Evolutionary conservation across 1,140 invertebrate species (phyloP).

Genomic region (Agrilus planipennis): DNA sequence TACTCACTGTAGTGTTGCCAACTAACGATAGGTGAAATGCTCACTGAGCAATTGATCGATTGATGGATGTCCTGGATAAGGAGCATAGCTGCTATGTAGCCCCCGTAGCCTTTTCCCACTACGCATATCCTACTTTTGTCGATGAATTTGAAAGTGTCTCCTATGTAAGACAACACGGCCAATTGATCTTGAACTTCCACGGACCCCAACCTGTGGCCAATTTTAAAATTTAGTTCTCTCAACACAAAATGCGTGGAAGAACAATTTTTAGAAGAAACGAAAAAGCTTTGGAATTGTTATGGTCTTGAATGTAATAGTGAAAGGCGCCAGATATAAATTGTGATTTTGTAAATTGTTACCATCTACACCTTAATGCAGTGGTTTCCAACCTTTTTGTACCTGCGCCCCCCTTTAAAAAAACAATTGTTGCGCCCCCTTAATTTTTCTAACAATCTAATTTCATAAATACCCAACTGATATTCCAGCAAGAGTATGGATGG

Average conservation of each 20-base stretch:
- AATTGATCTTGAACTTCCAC: conserved; percentile 77
- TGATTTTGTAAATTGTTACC: too few species aligned
- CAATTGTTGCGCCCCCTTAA: too few species aligned
- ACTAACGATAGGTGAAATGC: conserved; percentile 70
- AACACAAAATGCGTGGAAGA: too few species aligned
- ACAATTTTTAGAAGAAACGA: neutral
- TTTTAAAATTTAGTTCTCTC: neutral
- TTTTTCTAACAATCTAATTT: too few species aligned
- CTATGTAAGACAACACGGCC: conserved; percentile 62
- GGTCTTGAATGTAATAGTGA: too few species aligned
- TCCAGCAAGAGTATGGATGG: too few species aligned
- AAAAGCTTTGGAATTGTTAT: neutral
- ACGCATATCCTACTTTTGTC: conserved; percentile 59
- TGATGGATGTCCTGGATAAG: conserved; percentile 56
- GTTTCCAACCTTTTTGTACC: too few species aligned
- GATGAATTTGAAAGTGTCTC: conserved; percentile 61
- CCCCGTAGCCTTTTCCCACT: conserved; percentile 62
- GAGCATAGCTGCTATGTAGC: conserved; percentile 57
- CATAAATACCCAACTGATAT: too few species aligned
- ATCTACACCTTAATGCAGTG: too few species aligned
- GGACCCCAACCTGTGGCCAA: conserved; percentile 28
- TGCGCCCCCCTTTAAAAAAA: too few species aligned
- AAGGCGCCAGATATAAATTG: too few species aligned
- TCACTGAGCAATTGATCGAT: conserved; percentile 65
- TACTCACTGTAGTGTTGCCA: conserved; percentile 67